A percentile compares a stretch with the other conserved stretches of the same genome.
Evolutionary conservation across 2,888 invertebrate species (phyloP).

Genomic region (Zaprionus bogoriensis): DNA sequence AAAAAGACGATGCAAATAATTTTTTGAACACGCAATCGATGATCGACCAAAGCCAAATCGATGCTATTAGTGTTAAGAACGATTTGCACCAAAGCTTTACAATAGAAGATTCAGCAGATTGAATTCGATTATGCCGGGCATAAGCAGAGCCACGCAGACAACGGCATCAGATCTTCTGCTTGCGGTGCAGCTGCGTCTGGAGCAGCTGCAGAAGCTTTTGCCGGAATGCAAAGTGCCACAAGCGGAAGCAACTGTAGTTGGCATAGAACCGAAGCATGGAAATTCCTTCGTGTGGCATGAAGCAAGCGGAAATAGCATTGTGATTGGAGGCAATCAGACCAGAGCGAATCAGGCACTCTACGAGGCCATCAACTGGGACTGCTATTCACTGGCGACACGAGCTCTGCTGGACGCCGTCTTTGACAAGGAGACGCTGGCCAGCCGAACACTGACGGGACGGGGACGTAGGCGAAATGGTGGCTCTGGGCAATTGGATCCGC

Average conservation of each 20-base stretch:
- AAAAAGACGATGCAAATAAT: too few relatives aligned
- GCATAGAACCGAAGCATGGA: background rate
- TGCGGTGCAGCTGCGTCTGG: background rate
- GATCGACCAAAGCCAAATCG: too few relatives aligned
- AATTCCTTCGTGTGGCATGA: too few relatives aligned
- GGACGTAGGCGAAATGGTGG: background rate
- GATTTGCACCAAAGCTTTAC: too few relatives aligned
- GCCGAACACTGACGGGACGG: background rate
- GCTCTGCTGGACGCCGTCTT: constrained; percentile 21
- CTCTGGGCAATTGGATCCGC: constrained; percentile 18
- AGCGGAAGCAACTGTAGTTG: background rate
- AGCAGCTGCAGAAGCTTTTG: background rate
- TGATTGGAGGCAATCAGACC: constrained; percentile 15
- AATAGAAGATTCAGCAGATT: too few relatives aligned
- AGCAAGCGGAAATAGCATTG: background rate
- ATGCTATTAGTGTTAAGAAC: too few relatives aligned
- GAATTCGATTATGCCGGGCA: background rate
- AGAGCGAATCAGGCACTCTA: background rate
- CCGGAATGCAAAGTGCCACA: background rate
- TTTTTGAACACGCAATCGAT: background rate
- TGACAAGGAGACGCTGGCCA: constrained; percentile 24
- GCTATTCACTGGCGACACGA: constrained; percentile 18
- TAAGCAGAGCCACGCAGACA: constrained; percentile 10
- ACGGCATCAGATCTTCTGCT: background rate
- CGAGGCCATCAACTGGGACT: constrained; percentile 4